Conservation (phyloP, 2,113 vertebrate genomes). For the Megaceryle torquata region DNA sequence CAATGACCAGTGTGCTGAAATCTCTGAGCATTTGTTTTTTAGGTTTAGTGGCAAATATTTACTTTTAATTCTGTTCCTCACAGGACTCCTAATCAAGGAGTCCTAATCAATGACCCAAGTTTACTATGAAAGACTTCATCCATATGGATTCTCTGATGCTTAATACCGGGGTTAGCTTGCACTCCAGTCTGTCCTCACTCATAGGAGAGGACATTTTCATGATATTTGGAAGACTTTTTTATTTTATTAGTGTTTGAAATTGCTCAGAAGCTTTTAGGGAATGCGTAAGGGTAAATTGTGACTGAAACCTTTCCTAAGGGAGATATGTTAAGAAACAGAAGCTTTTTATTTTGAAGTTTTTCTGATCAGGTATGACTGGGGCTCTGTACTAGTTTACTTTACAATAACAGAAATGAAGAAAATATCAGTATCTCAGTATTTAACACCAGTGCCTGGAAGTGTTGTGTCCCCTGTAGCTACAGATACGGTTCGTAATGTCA, state of each 20-base stretch:
- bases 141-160: neutral
- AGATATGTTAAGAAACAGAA: neutral
- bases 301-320: neutral
- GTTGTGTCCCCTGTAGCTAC: neutral
- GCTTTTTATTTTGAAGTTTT: neutral
- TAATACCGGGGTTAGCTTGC: neutral
- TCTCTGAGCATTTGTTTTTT: neutral
- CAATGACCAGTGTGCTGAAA: neutral
- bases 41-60: neutral
- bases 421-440: neutral
- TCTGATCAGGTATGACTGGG: neutral
- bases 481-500: neutral
- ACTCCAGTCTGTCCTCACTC: neutral
- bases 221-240: neutral
- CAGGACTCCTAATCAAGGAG: neutral
- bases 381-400: neutral
- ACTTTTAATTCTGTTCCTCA: neutral
- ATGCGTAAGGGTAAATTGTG: neutral
- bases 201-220: neutral
- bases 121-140: neutral
- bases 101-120: neutral
- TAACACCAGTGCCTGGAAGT: neutral
- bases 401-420: neutral
- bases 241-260: neutral
- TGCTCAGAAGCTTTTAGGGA: neutral